These are phyloP conservation scores for Lithobates sylvaticus DNA, from an alignment of 2,797 vertebrate genomes.

Conservation along the genomic window DNA sequence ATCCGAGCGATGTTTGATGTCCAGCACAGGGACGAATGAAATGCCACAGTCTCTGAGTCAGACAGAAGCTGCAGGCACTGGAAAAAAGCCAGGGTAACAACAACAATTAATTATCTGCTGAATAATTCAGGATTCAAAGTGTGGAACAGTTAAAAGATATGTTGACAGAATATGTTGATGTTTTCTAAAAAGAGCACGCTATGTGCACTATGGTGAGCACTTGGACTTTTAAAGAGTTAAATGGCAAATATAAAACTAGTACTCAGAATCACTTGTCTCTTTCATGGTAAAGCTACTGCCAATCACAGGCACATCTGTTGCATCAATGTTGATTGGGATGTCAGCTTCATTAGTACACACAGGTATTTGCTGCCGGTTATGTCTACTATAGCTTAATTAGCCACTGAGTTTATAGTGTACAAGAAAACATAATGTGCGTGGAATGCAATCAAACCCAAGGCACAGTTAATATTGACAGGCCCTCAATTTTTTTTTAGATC, in stretches of 20 bases:
- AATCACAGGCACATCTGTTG: neutral
- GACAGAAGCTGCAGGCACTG: constrained; percentile 63
- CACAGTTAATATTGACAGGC: neutral
- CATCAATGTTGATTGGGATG: neutral
- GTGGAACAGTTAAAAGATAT: constrained; percentile 13
- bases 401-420: neutral
- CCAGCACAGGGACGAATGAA: constrained; percentile 66
- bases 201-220: neutral
- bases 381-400: neutral
- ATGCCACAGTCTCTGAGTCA: constrained; percentile 62
- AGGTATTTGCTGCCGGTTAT: neutral
- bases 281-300: neutral
- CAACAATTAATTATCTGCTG: constrained; percentile 72
- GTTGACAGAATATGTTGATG: neutral
- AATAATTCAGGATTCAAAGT: constrained; percentile 56
- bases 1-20: constrained; percentile 56
- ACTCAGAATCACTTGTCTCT: neutral
- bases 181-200: neutral
- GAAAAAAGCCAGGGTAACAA: constrained; percentile 68
- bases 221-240: neutral
- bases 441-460: neutral
- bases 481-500: no score
- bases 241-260: neutral
- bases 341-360: neutral
- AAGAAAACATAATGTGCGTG: neutral